These are phyloP conservation scores for Mizuhopecten yessoensis DNA, from an alignment of 1,140 invertebrate genomes.

Conservation along the genomic window DNA sequence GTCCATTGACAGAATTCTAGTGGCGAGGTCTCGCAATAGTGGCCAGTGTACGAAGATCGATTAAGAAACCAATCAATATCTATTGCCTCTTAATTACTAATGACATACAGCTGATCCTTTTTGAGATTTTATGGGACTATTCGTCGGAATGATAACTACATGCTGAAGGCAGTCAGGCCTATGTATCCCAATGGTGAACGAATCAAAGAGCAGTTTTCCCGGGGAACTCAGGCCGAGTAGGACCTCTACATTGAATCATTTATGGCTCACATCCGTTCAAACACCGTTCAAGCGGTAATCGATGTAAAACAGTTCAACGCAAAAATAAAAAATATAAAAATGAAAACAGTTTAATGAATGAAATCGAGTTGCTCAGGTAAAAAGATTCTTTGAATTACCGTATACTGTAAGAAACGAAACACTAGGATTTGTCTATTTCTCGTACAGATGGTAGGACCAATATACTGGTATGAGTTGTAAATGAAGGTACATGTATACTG, in stretches of 20 bases:
- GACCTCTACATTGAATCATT: background rate
- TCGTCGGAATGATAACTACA: background rate
- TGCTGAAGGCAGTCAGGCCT: background rate
- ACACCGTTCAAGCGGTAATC: background rate
- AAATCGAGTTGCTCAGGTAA: too few species aligned
- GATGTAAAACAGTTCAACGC: background rate
- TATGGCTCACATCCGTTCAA: background rate
- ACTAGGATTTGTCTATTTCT: background rate
- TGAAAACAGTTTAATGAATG: too few species aligned
- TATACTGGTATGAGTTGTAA: background rate
- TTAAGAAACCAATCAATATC: background rate
- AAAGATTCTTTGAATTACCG: too few species aligned
- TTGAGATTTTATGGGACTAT: background rate
- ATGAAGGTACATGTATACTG: background rate
- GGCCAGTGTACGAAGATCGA: background rate
- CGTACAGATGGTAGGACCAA: background rate
- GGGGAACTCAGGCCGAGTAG: background rate
- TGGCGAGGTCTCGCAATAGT: background rate
- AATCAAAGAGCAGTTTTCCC: background rate
- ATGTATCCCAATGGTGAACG: background rate
- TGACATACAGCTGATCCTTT: background rate
- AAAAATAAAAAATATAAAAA: background rate
- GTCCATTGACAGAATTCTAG: background rate
- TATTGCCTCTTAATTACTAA: conserved; percentile 21
- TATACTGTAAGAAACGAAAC: too few species aligned